Evolutionary conservation across 2,113 vertebrate species (phyloP), one percentile per base, ranked within the genome.

Genomic region (Thunnus maccoyii): DNA sequence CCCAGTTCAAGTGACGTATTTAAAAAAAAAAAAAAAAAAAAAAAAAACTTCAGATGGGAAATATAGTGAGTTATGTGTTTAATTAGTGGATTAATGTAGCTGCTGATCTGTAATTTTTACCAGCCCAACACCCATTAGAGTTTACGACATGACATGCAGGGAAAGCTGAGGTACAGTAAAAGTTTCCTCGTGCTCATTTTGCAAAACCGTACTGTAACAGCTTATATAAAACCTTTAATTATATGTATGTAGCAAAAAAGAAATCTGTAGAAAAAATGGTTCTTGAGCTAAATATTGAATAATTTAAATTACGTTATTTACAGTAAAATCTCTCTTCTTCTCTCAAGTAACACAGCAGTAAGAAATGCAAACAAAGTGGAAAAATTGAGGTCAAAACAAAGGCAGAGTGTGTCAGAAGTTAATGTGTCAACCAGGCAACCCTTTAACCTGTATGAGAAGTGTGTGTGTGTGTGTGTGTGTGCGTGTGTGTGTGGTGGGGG

Each of bases 381-480:
- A 57, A 65, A 69, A 62, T 50, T 10, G 20, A 78, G 75, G 75
- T 89, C 72, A 83, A 81, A 84, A 83, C 48, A 79, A 83, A 85
- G 64, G 44, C 25, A 63, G 32, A 72, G 76, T 81, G 55, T 91
- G 85, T 87, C 76, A 88, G 76, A 87, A 86, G 92, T 90, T 90
- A 93, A 93, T 90, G 82, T 89, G 86, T 92, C 81, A 92, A 82
- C 90, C 89, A 89, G 88, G 61, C 88, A 74, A 78, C 72, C 85
- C 72, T 83, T 87, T 87, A 92, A 92, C 87, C 70, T 90, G 65
- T 74, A 58, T 41, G 32, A 32, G 51, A 32, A 17, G 74, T 44
- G 62, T 48, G 76, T 58, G 64, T 13, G 68, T 48, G 67, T 62
- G 32, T 51, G 48, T 50, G 54, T 25, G 81, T 57, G 57, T 50